Base-by-base conservation (phyloP, 1,140 invertebrate genomes). In the Lordiphosa collinella region DNA sequence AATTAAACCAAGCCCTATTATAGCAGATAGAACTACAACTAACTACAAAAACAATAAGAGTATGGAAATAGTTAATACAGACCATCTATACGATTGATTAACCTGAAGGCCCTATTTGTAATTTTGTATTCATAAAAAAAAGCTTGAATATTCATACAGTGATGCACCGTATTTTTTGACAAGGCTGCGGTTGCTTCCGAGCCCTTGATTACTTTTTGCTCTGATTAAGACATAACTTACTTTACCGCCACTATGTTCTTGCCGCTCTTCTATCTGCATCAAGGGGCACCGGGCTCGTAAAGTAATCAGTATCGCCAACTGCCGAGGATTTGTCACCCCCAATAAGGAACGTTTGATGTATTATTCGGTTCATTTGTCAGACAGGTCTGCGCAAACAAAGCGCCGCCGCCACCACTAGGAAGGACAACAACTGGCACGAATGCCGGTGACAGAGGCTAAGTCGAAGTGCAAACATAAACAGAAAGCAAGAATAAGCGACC, bases 361-460 rank as follows among this genome's bases (percentile, higher is more conserved):
- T 88, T 88, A 88, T 84, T 79, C 74, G 86, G 64, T 88, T 88
- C 86, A 88, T 88, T 88, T 88, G 86, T 64, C 75, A 70, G 86
- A 88, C 86, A 88, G 86, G 86, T 88, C 86, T 84, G 68, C 63
- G 75, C 78, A 88, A 88, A 88, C 75, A 87, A 86, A 71, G 64
- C 70, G 51, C 60, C 37, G 61, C 62, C 71, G 67, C 41, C 49
- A 40, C 40, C 51, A 35, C 36, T 35, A 64, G 36, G 40, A 62
- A 58, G 41, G 49, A 56, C 52, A 53, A 37, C 29, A 49, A 51
- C 34, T 46, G 37, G 38, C 62, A 48, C 41, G 48, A 63, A 63
- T 84, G 76, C 25, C 55, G 35, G 38, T 84, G 78, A 65, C 76
- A 78, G 78, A 58, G 59, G 43, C 36, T 64, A 65, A 62, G 53